These are phyloP conservation scores for Orycteropus afer DNA, from an alignment of 2,113 vertebrate species.

Conservation along the genomic window DNA sequence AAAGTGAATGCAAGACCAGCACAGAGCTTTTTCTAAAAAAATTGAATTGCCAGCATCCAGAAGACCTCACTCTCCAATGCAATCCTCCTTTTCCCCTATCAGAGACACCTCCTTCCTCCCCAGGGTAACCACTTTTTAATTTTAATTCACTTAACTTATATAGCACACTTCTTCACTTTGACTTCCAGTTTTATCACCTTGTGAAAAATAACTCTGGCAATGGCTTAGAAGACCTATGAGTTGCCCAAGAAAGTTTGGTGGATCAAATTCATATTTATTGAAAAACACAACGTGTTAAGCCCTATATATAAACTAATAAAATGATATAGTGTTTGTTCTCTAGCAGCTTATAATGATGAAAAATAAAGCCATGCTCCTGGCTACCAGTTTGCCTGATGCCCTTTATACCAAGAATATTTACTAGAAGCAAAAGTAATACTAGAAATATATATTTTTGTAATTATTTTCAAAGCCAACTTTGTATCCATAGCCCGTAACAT, in stretches of 20 bases:
- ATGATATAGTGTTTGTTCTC: not conserved
- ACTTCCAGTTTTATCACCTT: not conserved
- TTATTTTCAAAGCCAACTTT: not conserved
- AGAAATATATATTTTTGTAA: not conserved
- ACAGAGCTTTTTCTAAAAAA: not conserved
- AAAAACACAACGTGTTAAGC: not conserved
- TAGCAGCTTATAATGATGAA: not conserved
- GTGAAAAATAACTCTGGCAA: not conserved
- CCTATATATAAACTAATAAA: not conserved
- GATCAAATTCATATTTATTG: slow-evolving; percentile 7
- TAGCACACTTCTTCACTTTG: not conserved
- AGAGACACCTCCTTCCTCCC: not conserved
- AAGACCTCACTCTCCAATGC: not conserved
- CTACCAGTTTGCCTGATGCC: not conserved
- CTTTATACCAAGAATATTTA: not conserved
- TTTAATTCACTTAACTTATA: not conserved
- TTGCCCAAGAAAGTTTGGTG: not conserved
- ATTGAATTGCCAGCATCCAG: not conserved
- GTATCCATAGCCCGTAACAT: not conserved
- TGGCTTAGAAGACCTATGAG: not conserved
- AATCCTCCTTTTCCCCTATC: not conserved
- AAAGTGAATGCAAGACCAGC: not conserved
- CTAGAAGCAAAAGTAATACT: not conserved
- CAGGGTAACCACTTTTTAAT: not conserved
- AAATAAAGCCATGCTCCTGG: not conserved